Conservation (phyloP, 2,888 invertebrate species). For the Camponotus fellah region DNA sequence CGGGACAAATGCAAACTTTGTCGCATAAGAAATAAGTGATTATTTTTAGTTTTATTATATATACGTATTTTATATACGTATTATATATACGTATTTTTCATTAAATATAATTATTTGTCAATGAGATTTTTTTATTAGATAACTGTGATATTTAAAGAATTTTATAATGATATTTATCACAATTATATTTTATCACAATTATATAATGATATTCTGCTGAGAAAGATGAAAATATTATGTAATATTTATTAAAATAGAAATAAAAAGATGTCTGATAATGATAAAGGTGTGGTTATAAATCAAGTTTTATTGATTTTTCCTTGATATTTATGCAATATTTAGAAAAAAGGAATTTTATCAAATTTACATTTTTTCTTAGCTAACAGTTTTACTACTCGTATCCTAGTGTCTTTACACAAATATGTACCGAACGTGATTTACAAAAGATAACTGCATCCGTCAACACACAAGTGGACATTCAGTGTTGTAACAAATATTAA, state of each 20-base stretch:
- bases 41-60: neutral
- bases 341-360: constrained; percentile 52
- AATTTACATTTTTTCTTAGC: constrained; percentile 35
- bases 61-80: neutral
- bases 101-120: constrained; percentile 1
- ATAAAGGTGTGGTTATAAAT: neutral
- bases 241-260: neutral
- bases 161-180: too few species aligned
- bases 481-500: neutral
- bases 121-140: neutral
- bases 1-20: neutral
- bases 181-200: too few species aligned
- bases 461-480: constrained; percentile 69
- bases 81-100: neutral
- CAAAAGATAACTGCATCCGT: constrained; percentile 79
- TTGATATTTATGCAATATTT: constrained; percentile 3
- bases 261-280: neutral
- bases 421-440: constrained; percentile 78
- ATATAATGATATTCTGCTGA: neutral
- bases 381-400: constrained; percentile 32
- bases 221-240: neutral
- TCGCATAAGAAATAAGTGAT: neutral
- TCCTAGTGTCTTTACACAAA: constrained; percentile 65
- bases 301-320: neutral
- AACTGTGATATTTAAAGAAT: neutral